Evolutionary conservation across 2,888 invertebrate genomes (phyloP), one percentile per base, ranked within the genome.

Genomic region (Cataglyphis cursor): DNA sequence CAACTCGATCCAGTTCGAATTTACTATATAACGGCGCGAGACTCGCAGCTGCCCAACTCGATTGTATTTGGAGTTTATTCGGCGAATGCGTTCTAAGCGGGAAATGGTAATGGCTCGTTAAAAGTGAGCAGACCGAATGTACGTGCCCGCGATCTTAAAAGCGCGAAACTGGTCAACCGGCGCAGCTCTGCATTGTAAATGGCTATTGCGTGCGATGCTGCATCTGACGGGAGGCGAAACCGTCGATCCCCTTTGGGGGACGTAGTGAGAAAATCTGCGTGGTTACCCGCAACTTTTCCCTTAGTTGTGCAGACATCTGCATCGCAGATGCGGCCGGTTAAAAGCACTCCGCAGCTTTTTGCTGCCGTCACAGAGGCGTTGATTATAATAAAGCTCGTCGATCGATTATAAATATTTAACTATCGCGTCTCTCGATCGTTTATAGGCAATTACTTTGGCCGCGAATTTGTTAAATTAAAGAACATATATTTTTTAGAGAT

Each of bases 141-240:
- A 75, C 78, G 72, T 62, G 65, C 54, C 61, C 72, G n/a, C 21
- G 51, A 51, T 51, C 62, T 75, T 75, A 61, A 70, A 44, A 73
- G 51, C 75, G 76, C 65, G 24, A 51, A 51, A 35, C 21, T 24
- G 15, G 68, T 78, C 70, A 70, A 51, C 59, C 31, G 51, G 24
- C 66, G 12, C 68, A 8, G 48, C 41, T 87, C 81, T 89, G 83
- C 86, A 89, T 89, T 89, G 87, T 87, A 89, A 80, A 89, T 89
- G 48, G 24, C 68, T 70, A 76, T 59, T 31, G 51, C 48, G 21
- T 51, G 41, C 65, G 54, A 68, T 24, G n/a, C 28, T 24, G 51
- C n/a, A 15, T 80, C 44, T 72, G 44, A 72, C 12, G 21, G 73
- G 12, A 41, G 59, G 44, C 72, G 70, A 41, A 24, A 70, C 21